These are phyloP conservation scores for Diarsia mendica DNA, from an alignment of 2,888 invertebrate species.

Conservation along the genomic window DNA sequence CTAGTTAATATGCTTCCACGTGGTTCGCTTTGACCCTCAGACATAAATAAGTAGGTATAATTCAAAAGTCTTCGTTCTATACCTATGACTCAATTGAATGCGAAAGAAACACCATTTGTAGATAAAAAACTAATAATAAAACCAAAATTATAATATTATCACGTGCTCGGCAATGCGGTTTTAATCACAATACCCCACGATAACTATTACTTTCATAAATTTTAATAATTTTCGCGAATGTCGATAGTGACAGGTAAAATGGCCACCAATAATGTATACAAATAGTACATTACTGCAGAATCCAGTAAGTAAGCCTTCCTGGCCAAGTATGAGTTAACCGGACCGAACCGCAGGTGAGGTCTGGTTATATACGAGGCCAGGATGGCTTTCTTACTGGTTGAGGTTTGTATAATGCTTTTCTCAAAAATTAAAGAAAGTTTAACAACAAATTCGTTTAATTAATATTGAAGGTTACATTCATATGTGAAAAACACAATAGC, in stretches of 20 bases:
- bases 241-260: constrained; percentile 17
- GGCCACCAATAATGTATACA: constrained; percentile 19
- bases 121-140: background rate
- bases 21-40: background rate
- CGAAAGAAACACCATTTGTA: background rate
- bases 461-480: no score
- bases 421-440: no score
- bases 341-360: no score
- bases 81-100: background rate
- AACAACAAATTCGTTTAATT: no score
- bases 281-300: no score
- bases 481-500: no score
- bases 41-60: background rate
- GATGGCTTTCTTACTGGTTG: no score
- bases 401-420: no score
- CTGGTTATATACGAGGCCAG: no score
- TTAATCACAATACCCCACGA: background rate
- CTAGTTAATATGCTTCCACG: background rate
- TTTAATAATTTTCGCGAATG: constrained; percentile 11
- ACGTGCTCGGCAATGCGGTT: constrained; percentile 21
- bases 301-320: no score
- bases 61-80: background rate
- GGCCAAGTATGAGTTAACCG: no score
- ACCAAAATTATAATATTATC: constrained; percentile 1
- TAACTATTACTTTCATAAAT: constrained; percentile 2